These are phyloP conservation scores for Morus bassanus DNA, from an alignment of 2,797 vertebrate genomes.

Conservation along the genomic window DNA sequence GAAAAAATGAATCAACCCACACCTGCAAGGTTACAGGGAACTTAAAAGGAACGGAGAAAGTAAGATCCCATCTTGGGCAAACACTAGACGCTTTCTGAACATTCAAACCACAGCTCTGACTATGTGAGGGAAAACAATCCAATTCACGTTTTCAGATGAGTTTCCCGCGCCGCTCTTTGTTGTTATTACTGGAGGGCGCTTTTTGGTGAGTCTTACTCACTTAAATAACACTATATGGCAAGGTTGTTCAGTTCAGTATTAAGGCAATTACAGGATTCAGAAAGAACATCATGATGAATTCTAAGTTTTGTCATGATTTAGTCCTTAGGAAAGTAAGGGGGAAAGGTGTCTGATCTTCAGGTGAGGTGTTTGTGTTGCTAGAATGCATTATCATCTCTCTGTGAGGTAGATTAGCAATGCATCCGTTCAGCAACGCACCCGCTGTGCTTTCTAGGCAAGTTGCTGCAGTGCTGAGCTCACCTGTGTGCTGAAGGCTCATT, in stretches of 20 bases:
- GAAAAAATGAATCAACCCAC: not conserved
- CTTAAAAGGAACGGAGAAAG: not conserved
- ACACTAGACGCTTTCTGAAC: not conserved
- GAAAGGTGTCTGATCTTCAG: not conserved
- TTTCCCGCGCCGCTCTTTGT: too few species aligned
- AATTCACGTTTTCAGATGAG: accelerated
- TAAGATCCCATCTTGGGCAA: not conserved
- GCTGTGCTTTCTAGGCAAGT: accelerated
- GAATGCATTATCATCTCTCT: accelerated
- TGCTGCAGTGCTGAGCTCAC: not conserved
- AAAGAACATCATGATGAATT: accelerated
- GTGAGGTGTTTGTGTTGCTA: not conserved
- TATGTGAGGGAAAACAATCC: not conserved
- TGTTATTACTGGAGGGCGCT: accelerated
- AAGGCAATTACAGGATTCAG: accelerated
- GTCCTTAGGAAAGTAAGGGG: not conserved
- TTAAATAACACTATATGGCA: accelerated
- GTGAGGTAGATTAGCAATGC: not conserved
- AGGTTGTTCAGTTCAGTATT: accelerated
- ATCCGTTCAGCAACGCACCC: accelerated
- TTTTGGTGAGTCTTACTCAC: accelerated
- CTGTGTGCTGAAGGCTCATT: not conserved
- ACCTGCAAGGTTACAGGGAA: constrained; percentile 13
- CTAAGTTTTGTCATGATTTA: accelerated
- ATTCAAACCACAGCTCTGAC: not conserved